A percentile compares a stretch with the other conserved stretches of the same genome.
These are phyloP conservation scores for Motacilla tschutschensis DNA, from an alignment of 2,113 vertebrate genomes.

Conservation along the genomic window DNA sequence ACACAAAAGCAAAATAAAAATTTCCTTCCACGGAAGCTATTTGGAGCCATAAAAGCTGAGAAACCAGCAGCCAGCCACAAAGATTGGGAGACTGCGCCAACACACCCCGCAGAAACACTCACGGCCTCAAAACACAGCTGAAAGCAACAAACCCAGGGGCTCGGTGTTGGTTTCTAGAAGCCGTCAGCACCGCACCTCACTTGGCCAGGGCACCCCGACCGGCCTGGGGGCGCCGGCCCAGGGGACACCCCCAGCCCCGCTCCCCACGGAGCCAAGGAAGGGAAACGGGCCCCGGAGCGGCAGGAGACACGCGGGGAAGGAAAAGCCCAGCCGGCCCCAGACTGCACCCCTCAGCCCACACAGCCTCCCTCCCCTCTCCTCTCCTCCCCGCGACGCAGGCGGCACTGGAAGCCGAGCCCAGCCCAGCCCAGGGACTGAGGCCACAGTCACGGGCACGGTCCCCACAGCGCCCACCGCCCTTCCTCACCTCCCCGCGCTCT, in stretches of 20 bases:
- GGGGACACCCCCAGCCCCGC: accelerated
- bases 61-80: neutral
- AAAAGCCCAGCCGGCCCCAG: neutral
- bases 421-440: neutral
- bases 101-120: neutral
- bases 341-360: neutral
- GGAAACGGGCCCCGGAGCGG: neutral
- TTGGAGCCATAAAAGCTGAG: neutral
- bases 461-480: accelerated
- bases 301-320: too few species aligned
- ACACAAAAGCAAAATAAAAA: neutral
- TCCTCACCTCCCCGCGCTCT: neutral
- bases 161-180: accelerated
- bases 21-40: neutral
- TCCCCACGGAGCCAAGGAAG: neutral
- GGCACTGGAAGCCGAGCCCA: neutral
- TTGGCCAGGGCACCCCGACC: neutral
- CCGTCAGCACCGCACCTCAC: neutral
- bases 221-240: neutral
- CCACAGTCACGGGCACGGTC: neutral
- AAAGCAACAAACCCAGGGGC: neutral
- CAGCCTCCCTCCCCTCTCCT: too few species aligned
- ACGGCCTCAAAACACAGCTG: neutral
- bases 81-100: accelerated
- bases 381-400: neutral